These are phyloP conservation scores for Laticauda laticaudata DNA, from an alignment of 2,113 vertebrate genomes.

Conservation along the genomic window DNA sequence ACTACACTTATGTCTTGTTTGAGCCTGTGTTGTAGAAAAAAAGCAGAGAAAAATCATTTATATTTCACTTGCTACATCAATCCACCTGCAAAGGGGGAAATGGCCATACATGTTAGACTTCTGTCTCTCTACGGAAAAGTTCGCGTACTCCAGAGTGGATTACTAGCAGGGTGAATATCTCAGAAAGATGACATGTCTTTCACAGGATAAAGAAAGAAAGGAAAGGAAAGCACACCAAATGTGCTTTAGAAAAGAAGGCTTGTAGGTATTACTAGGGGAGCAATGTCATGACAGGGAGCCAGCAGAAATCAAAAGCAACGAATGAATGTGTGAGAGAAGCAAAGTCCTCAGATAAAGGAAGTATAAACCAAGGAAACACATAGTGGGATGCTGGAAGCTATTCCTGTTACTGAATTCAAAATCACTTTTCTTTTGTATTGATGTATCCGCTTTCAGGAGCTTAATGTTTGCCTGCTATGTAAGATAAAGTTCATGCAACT, in stretches of 20 bases:
- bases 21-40: neutral
- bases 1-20: neutral
- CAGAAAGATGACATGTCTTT: slow-evolving; percentile 31
- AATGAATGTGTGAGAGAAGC: slow-evolving; percentile 6
- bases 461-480: neutral
- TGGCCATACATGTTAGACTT: slow-evolving; percentile 21
- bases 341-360: slow-evolving; percentile 17
- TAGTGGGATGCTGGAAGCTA: slow-evolving; percentile 20
- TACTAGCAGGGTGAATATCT: slow-evolving; percentile 30
- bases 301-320: slow-evolving; percentile 29
- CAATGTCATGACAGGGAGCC: slow-evolving; percentile 17
- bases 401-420: slow-evolving; percentile 35
- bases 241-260: neutral
- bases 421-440: neutral
- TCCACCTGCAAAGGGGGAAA: slow-evolving; percentile 17
- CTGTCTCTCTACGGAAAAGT: neutral
- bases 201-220: slow-evolving; percentile 31
- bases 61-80: slow-evolving; percentile 39
- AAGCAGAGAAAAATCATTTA: neutral
- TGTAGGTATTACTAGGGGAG: neutral
- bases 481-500: neutral
- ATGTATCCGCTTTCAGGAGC: neutral
- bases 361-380: neutral
- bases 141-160: slow-evolving; percentile 24
- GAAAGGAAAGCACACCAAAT: slow-evolving; percentile 17